phyloP scores from a whole-genome alignment of 2,888 invertebrate genomes.

The Panzeria rudis region DNA sequence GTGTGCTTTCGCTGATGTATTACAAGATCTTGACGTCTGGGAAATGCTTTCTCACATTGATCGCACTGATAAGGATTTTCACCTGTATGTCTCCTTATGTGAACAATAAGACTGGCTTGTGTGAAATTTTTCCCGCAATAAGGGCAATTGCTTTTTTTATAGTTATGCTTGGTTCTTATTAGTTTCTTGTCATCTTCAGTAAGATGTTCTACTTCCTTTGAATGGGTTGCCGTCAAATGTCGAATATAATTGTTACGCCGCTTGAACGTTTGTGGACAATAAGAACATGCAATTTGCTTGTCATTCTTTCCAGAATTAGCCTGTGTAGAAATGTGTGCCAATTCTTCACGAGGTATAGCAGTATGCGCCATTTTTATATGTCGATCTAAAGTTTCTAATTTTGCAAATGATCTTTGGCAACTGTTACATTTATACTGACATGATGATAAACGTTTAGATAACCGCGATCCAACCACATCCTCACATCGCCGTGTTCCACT shows the following conservation, averaged over 20 bases:
- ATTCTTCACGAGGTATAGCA: constrained; percentile 63
- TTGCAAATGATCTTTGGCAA: constrained; percentile 78
- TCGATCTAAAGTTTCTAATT: constrained; percentile 75
- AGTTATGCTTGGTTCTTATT: constrained; percentile 72
- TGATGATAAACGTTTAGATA: constrained; percentile 65
- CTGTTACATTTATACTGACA: constrained; percentile 75
- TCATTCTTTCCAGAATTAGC: constrained; percentile 37
- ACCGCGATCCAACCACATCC: constrained; percentile 76
- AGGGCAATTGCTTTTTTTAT: constrained; percentile 84
- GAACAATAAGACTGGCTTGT: constrained; percentile 86
- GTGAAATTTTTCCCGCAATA: constrained; percentile 86
- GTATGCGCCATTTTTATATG: constrained; percentile 77
- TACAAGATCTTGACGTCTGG: constrained; percentile 86
- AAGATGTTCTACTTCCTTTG: constrained; percentile 80
- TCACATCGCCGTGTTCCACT: constrained; percentile 14
- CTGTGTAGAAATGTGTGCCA: constrained; percentile 59
- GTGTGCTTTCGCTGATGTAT: constrained; percentile 86
- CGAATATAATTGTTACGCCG: constrained; percentile 86
- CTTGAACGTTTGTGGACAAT: constrained; percentile 84
- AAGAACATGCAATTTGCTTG: constrained; percentile 75
- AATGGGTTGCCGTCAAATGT: constrained; percentile 83
- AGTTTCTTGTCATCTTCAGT: constrained; percentile 57
- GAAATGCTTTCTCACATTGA: constrained; percentile 86
- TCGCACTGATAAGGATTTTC: constrained; percentile 87
- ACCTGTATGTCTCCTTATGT: constrained; percentile 88